Base-by-base conservation (phyloP, 2,888 invertebrate species). In the Leucozona laternaria region DNA sequence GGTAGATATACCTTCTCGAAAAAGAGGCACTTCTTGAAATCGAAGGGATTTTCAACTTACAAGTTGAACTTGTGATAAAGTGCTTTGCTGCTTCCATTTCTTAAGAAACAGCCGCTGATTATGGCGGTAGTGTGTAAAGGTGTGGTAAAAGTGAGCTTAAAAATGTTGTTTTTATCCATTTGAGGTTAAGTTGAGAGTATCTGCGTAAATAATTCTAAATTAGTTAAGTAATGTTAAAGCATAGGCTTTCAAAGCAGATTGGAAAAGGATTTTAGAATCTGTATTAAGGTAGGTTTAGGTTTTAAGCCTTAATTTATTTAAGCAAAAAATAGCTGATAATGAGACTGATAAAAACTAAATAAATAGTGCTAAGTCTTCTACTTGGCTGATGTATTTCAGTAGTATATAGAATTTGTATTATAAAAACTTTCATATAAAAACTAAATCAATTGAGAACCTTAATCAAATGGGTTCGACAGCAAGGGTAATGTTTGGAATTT, bases 41-140 rank as follows among this genome's bases (percentile, higher is more conserved):
- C 83, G 79, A 83, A 73, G 83, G 73, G 83, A 83, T 83, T 83
- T 60, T 57, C 70, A 79, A 75, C 60, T 79, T 66, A 78, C 60
- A 68, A 68, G 62, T 79, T 75, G 70, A 75, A 64, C 62, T 79
- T 37, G 83, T 79, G 79, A 79, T 83, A 55, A 73, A 73, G 60
- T 79, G 75, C 64, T 31, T 31, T 62, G 22, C 25, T 62, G 64
- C 50, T 64, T 79, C 75, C 79, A 79, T 75, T 79, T 55, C 6
- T 60, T 45, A 48, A 68, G 2, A 37, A 34, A 53, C 15, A 34
- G 31, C 20, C 6, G 17, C 43, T 64, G 43, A n/a, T 25, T 22
- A 15, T 37, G 17, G 11, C 20, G 10, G 20, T 11, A 17, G n/a
- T 1, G 10, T 22, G 50, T 10, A 20, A 28, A 31, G 58, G 58